Conservation (phyloP, 2,888 invertebrate genomes). For the Dryocosmus kuriphilus region DNA sequence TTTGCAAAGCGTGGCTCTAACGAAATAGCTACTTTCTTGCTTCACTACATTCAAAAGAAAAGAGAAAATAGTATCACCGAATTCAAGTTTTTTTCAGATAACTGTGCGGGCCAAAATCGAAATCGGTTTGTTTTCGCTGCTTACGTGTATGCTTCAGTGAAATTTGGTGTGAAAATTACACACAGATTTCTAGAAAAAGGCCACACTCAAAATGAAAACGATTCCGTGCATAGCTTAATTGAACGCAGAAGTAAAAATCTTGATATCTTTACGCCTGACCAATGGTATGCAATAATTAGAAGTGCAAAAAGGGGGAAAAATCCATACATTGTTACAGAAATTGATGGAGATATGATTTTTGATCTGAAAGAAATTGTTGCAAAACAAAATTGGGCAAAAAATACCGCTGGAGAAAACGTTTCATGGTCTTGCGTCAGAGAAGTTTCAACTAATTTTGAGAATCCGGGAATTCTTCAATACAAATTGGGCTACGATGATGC, state of each 20-base stretch:
- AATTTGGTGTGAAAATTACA: slow-evolving; percentile 57
- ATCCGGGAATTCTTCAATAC: too few relatives aligned
- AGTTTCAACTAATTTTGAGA: too few relatives aligned
- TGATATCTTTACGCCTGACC: slow-evolving; percentile 50
- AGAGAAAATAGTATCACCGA: slow-evolving; percentile 51
- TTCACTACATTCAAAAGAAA: slow-evolving; percentile 46
- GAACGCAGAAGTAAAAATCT: slow-evolving; percentile 51
- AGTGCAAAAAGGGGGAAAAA: slow-evolving; percentile 43
- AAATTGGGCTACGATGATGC: too few relatives aligned
- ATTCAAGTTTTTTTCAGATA: slow-evolving; percentile 65
- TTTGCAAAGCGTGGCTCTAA: slow-evolving; percentile 59
- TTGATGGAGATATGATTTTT: too few relatives aligned
- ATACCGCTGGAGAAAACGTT: too few relatives aligned
- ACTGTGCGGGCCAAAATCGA: slow-evolving; percentile 63
- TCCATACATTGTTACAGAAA: slow-evolving; percentile 44
- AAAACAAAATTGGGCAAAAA: too few relatives aligned
- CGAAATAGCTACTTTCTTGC: slow-evolving; percentile 57
- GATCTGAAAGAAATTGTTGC: too few relatives aligned
- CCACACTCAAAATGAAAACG: slow-evolving; percentile 64
- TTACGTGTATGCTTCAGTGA: slow-evolving; percentile 56
- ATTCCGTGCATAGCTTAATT: slow-evolving; percentile 61
- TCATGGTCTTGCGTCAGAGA: background rate
- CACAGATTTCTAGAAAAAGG: slow-evolving; percentile 62
- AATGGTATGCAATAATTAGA: slow-evolving; percentile 47
- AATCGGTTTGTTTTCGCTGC: slow-evolving; percentile 59